Conservation (phyloP, 1,140 invertebrate species). For the Euwallacea similis region DNA sequence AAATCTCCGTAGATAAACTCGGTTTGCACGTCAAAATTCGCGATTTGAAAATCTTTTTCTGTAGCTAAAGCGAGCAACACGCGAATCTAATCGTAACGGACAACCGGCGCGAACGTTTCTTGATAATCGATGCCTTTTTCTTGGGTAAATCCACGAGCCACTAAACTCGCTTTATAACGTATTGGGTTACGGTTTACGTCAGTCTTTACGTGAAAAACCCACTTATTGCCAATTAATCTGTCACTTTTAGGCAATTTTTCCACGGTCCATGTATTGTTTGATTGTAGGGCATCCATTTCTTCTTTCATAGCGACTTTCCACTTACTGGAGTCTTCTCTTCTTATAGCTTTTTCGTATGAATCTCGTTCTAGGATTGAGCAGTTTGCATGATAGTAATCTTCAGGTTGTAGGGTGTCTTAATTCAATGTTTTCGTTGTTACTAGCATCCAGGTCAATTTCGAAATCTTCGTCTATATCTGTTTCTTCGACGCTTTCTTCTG, state of each 20-base stretch:
- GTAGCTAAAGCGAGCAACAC: neutral
- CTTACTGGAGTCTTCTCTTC: neutral
- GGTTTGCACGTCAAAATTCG: neutral
- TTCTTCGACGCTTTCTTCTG: neutral
- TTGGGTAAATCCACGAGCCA: no score
- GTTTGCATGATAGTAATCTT: neutral
- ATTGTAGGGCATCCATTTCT: neutral
- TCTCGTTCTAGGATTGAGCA: constrained; percentile 13
- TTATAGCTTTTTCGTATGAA: neutral
- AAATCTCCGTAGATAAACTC: neutral
- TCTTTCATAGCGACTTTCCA: neutral
- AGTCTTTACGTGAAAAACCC: neutral
- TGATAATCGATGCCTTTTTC: no score
- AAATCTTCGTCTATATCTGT: constrained; percentile 1
- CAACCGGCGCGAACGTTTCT: no score
- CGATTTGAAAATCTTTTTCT: neutral
- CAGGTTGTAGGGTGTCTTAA: neutral
- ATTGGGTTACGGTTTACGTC: neutral
- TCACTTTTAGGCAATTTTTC: neutral
- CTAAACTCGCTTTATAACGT: no score
- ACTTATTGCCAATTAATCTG: neutral
- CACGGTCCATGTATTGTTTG: neutral
- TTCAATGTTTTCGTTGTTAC: constrained; percentile 3
- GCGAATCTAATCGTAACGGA: no score
- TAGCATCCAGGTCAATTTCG: constrained; percentile 6